phyloP scores from a whole-genome alignment of 2,888 invertebrate species.

The Agapetus fuscipes region DNA sequence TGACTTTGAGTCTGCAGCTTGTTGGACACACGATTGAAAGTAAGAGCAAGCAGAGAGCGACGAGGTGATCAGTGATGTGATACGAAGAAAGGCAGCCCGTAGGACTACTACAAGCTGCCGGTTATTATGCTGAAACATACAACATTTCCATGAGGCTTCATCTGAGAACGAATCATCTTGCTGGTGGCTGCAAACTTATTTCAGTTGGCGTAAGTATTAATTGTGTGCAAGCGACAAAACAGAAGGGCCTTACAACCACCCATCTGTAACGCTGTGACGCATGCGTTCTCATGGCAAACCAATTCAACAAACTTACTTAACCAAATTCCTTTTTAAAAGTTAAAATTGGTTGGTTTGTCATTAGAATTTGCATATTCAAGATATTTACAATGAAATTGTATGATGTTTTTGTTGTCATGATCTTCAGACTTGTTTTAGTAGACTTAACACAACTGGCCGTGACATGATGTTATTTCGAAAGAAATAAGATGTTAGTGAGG shows the following conservation, averaged over 20 bases:
- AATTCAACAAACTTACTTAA: too few relatives aligned
- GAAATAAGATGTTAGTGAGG: too few relatives aligned
- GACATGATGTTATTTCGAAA: too few relatives aligned
- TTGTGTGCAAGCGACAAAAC: too few relatives aligned
- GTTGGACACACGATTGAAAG: background rate
- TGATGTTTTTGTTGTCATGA: slow-evolving; percentile 12
- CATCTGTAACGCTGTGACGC: too few relatives aligned
- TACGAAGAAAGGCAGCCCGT: slow-evolving; percentile 6
- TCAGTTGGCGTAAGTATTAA: too few relatives aligned
- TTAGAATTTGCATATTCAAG: slow-evolving; percentile 9
- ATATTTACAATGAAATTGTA: slow-evolving; percentile 19
- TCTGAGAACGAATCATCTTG: too few relatives aligned
- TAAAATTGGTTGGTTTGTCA: too few relatives aligned
- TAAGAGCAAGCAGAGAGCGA: slow-evolving; percentile 12
- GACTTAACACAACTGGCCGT: background rate
- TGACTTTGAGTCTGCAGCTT: background rate
- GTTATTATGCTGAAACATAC: slow-evolving; percentile 20
- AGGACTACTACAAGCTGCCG: slow-evolving; percentile 6
- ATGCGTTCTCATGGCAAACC: too few relatives aligned
- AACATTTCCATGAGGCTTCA: slow-evolving; percentile 11
- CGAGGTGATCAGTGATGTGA: slow-evolving; percentile 14
- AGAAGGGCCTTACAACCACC: too few relatives aligned
- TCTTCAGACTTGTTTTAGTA: background rate
- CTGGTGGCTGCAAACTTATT: too few relatives aligned
- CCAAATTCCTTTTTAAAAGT: too few relatives aligned